Percentiles rank a stretch among this genome's conserved stretches.
phyloP scores from a whole-genome alignment of 1,140 invertebrate genomes.

The Brachystomella parvula region DNA sequence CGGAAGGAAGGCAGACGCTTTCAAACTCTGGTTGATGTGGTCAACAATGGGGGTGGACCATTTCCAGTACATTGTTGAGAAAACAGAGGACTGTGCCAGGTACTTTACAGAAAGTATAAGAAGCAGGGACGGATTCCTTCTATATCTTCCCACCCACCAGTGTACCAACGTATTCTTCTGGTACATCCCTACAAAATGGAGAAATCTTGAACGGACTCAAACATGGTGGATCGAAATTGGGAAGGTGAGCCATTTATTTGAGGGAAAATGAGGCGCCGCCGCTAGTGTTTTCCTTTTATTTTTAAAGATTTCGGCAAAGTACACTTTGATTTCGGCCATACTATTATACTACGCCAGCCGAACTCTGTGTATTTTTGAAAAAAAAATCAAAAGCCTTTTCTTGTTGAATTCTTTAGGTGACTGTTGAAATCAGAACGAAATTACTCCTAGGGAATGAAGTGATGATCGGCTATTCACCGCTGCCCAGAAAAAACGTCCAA shows the following conservation, averaged over 20 bases:
- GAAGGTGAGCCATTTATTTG: constrained; percentile 44
- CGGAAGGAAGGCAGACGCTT: constrained; percentile 82
- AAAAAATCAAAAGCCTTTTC: not conserved
- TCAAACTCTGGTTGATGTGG: constrained; percentile 92
- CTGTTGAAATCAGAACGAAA: constrained; percentile 64
- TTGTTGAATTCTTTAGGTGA: constrained; percentile 51
- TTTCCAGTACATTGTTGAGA: constrained; percentile 53
- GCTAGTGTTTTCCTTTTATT: not conserved
- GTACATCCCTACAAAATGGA: constrained; percentile 74
- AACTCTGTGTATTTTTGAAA: not conserved
- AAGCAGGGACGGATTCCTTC: constrained; percentile 50
- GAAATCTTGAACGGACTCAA: constrained; percentile 51
- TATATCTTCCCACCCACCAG: constrained; percentile 55
- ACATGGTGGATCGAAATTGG: constrained; percentile 61
- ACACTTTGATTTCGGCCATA: not conserved
- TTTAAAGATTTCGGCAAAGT: not conserved
- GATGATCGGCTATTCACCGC: constrained; percentile 79
- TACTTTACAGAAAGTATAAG: constrained; percentile 44
- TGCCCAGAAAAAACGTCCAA: constrained; percentile 53
- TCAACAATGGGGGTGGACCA: constrained; percentile 61
- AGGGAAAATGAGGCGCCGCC: too few species aligned
- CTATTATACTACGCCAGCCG: not conserved
- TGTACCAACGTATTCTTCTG: constrained; percentile 79
- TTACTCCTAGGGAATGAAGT: constrained; percentile 41
- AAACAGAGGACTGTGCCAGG: constrained; percentile 53